These are phyloP conservation scores for Caenorhabditis sp. DNA, from an alignment of 2,888 invertebrate genomes.

Conservation along the genomic window DNA sequence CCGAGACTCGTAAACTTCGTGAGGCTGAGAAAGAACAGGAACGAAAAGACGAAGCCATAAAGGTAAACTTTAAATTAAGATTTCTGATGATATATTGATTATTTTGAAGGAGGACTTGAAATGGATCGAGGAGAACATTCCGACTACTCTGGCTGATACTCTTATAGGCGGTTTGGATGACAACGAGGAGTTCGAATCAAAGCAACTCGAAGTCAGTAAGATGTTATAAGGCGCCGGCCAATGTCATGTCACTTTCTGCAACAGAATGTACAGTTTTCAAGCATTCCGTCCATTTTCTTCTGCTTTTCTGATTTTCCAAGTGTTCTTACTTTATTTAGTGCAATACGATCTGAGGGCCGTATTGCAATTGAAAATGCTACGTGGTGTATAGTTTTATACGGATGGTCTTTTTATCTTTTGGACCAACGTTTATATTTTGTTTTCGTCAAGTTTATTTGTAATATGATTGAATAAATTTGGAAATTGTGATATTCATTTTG, in stretches of 20 bases:
- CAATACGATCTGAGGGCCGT: conserved; percentile 52
- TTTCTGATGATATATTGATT: neutral
- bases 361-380: conserved; percentile 40
- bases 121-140: conserved; percentile 97
- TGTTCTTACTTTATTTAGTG: conserved; percentile 26
- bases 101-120: conserved; percentile 88
- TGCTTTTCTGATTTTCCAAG: neutral
- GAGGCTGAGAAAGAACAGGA: conserved; percentile 64
- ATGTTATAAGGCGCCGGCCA: conserved; percentile 74
- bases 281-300: conserved; percentile 34
- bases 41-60: conserved; percentile 70
- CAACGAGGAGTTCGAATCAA: conserved; percentile 78
- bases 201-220: conserved; percentile 80
- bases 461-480: neutral
- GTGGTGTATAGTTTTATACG: conserved; percentile 62
- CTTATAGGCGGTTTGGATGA: conserved; percentile 76
- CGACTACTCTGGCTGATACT: conserved; percentile 88
- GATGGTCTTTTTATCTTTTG: conserved; percentile 24
- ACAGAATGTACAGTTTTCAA: conserved; percentile 20
- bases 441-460: neutral
- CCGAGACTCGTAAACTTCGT: conserved; percentile 61
- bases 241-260: conserved; percentile 11
- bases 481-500: neutral
- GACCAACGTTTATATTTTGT: conserved; percentile 38
- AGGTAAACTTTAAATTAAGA: conserved; percentile 43